Base-by-base conservation (phyloP, 2,888 invertebrate species). In the Standfussiana lucernea region DNA sequence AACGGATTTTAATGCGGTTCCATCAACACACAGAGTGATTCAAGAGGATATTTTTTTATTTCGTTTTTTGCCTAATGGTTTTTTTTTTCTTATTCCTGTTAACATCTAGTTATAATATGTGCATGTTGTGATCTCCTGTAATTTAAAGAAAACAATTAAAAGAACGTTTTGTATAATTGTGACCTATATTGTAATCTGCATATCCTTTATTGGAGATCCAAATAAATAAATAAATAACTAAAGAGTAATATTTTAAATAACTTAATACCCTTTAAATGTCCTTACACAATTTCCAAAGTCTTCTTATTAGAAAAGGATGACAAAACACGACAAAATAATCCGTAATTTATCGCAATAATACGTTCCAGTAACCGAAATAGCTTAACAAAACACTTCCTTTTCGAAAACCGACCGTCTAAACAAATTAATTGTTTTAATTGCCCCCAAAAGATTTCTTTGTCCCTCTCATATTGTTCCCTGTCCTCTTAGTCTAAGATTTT, bases 401-500 rank as follows among this genome's bases (percentile, higher is more conserved):
- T 32, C 35, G 32, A 66, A 62, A 80, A 15, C 32, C 40, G 59
- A 50, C 64, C 32, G 24, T 28, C 73, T 50, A 74, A 79, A 83
- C 72, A 82, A 87, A 85, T 79, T 80, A 74, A 78, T 88, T 79
- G 82, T 80, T 82, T 77, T 77, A 77, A 79, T 75, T 77, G n/a
- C 77, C 74, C 70, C 53, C 75, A 72, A 79, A 88, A 89, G 81
- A 81, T 81, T 86, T 86, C 76, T 75, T 80, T 83, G 81, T 86
- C 67, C 56, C 50, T 56, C 53, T 61, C 77, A 83, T 83, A 88
- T 86, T 88, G 84, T 83, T 78, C 45, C 28, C 45, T 72, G 69
- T 82, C 76, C 67, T 75, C 72, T 80, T 76, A 84, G 79, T 80
- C 77, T 83, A 88, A 91, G 90, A 88, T 89, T 88, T 88, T 88